Evolutionary conservation across 2,797 vertebrate genomes (phyloP), one percentile per base, ranked within the genome.

Genomic region (Mus minutoides): DNA sequence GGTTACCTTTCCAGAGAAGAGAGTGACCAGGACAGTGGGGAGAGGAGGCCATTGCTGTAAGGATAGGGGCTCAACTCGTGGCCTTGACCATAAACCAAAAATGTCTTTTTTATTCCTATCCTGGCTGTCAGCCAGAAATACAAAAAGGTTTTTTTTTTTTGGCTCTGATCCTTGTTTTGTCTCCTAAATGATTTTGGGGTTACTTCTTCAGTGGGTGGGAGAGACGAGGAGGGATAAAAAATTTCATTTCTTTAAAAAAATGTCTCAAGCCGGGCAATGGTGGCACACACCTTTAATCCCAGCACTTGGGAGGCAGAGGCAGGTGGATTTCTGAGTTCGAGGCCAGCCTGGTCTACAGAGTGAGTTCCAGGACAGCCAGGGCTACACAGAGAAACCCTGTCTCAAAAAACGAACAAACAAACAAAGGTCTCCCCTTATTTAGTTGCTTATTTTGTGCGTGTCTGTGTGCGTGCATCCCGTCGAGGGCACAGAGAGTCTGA

Each of bases 211-310:
- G 64, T 4, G 16, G 34, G 84, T 37, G 4, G n/a, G 24, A 26
- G 24, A 40, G 13, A 34, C 16, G 62, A 86, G 52, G 49, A 24
- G 22, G 37, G 54, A 43, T 6, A 49, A 6, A 29, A 43, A 13
- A 12, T 92, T 93, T 84, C 37, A 64, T 52, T 54, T 69, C 64
- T 69, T 84, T 26, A 58, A 60, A 85, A 85, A 69, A 16, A 49
- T 49, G 46, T 49, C 49, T 49, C 9, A 49, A 49, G 49, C 49
- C 49, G 10, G 49, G 49, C 49, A 49, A 10, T 9, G 10, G 49
- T 49, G 49, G 10, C 49, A 12, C 49, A 49, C 49, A 49, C 49
- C 49, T 49, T 49, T 49, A 49, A 49, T 49, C 10, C 10, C 49
- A 49, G 49, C 49, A 49, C 49, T 49, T 11, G 49, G 49, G 10